Conservation (phyloP, 2,797 vertebrate genomes). For the Centroberyx gerrardi region DNA sequence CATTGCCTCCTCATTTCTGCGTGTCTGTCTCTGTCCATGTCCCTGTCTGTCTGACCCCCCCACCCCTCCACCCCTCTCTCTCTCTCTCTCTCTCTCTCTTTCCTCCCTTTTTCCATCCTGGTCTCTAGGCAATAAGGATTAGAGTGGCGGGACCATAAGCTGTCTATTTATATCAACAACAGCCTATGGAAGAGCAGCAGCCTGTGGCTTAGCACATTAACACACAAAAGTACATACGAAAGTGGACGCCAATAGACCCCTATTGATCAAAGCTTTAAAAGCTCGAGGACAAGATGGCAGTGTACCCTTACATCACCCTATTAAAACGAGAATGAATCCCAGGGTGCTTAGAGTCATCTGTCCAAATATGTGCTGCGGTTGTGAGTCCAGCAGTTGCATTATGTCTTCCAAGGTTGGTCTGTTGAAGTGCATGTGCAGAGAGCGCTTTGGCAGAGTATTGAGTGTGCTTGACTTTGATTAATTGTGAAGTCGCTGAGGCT, state of each 20-base stretch:
- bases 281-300: conserved; percentile 50
- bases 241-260: conserved; percentile 40
- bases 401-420: conserved; percentile 28
- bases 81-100: conserved; percentile 29
- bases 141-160: conserved; percentile 60
- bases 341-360: conserved; percentile 36
- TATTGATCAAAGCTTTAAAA: conserved; percentile 63
- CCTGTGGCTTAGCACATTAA: conserved; percentile 78
- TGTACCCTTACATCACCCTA: conserved; percentile 43
- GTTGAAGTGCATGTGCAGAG: conserved; percentile 30
- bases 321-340: conserved; percentile 51
- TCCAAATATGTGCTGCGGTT: conserved; percentile 35
- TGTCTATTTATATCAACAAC: conserved; percentile 80
- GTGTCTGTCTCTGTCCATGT: conserved; percentile 32
- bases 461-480: conserved; percentile 44
- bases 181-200: conserved; percentile 64
- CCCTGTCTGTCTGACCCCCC: conserved; percentile 1
- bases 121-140: conserved; percentile 73
- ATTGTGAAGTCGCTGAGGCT: conserved; percentile 29
- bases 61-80: too few relatives aligned
- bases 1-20: conserved; percentile 39
- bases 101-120: conserved; percentile 65
- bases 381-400: conserved; percentile 42
- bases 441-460: conserved; percentile 20
- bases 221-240: conserved; percentile 52